A percentile compares a stretch with the other conserved stretches of the same genome.
Conservation (phyloP, 2,888 invertebrate species). For the Xanthorhoe designata region DNA sequence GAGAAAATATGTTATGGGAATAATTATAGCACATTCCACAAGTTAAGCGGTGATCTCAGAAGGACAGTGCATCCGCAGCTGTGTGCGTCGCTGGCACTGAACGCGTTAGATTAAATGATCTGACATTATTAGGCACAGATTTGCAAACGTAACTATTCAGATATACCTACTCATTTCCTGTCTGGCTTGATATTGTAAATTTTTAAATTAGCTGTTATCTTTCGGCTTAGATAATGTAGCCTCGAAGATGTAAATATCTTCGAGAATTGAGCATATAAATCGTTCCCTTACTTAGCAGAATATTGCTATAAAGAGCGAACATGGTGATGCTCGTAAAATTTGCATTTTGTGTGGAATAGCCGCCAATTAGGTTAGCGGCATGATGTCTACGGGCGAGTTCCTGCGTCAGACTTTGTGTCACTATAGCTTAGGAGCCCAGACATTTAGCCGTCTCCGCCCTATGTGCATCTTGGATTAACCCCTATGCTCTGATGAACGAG, state of each 20-base stretch:
- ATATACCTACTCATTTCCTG: background rate
- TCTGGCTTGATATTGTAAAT: background rate
- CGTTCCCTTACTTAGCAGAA: conserved; percentile 46
- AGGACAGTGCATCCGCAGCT: too few species aligned
- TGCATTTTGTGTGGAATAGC: conserved; percentile 68
- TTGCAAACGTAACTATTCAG: background rate
- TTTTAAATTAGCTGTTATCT: conserved; percentile 14
- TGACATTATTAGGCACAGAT: background rate
- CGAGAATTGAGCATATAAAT: conserved; percentile 45
- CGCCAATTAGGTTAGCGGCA: conserved; percentile 81
- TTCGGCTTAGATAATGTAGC: conserved; percentile 18
- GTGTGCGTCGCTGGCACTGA: too few species aligned
- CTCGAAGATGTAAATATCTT: conserved; percentile 34
- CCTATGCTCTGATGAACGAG: too few species aligned
- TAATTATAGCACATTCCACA: too few species aligned
- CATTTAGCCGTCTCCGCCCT: conserved; percentile 9
- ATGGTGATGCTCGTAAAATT: conserved; percentile 70
- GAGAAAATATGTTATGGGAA: too few species aligned
- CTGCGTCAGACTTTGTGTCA: conserved; percentile 47
- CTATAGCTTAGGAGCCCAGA: conserved; percentile 48
- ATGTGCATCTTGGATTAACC: background rate
- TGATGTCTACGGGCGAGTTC: conserved; percentile 55
- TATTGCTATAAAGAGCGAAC: conserved; percentile 49
- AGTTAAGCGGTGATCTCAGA: too few species aligned
- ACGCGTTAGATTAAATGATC: too few species aligned